phyloP scores from a whole-genome alignment of 2,113 vertebrate genomes.

The Phycodurus eques region DNA sequence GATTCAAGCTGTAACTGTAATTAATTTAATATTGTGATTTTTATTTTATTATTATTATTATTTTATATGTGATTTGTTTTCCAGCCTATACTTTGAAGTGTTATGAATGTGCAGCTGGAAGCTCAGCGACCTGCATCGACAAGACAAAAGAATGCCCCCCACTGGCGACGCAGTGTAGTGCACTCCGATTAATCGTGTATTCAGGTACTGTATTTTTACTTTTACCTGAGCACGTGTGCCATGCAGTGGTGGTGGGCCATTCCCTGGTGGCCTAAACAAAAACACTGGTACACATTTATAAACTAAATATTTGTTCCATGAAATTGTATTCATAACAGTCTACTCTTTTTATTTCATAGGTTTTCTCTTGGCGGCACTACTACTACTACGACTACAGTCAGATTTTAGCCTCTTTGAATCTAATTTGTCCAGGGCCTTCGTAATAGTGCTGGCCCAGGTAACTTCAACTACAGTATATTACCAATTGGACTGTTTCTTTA shows the following conservation, averaged over 20 bases:
- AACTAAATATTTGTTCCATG: no score
- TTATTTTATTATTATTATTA: background rate
- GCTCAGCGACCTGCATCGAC: background rate
- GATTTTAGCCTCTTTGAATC: no score
- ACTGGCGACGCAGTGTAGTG: background rate
- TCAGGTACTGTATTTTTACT: conserved; percentile 6
- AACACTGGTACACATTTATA: no score
- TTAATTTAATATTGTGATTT: background rate
- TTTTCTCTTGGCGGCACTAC: no score
- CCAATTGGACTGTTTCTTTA: no score
- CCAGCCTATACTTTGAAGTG: conserved; percentile 36
- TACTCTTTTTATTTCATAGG: no score
- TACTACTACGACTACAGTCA: no score
- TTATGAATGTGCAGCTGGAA: background rate
- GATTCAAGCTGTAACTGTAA: background rate
- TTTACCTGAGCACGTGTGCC: background rate
- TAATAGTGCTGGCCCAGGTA: no score
- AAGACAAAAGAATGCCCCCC: conserved; percentile 10
- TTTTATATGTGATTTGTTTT: background rate
- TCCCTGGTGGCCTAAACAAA: no score
- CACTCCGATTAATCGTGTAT: rapidly evolving
- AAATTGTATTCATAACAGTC: no score
- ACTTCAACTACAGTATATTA: no score
- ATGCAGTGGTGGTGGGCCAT: background rate
- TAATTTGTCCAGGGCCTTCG: no score